Evolutionary conservation across 2,888 invertebrate genomes (phyloP), one percentile per base, ranked within the genome.

Genomic region (Dolichomitus sp.): DNA sequence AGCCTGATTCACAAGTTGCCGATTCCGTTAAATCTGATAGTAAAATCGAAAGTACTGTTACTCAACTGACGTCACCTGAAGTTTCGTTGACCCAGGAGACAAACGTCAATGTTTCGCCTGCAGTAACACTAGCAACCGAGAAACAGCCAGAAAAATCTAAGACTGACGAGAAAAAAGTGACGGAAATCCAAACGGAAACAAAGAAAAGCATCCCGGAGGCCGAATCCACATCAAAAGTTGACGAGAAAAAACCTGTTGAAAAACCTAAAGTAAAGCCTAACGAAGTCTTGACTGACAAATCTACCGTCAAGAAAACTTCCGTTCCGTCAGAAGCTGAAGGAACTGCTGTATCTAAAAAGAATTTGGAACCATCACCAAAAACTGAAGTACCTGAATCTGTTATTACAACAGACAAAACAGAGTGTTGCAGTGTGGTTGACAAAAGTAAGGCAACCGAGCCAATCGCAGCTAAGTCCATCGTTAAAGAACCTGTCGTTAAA

Each of bases 341-440:
- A 37, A 61, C 37, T 3, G 12, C 19, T 7, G 37, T 7, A 37
- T 17, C 42, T 4, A 65, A 65, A 42, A 12, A 23, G 2, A 65
- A 65, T n/a, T 1, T 27, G 27, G 45, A 65, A 45, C 65, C 65
- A 65, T 42, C 45, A 12, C 5, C 65, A 76, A 63, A 45, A 70
- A 89, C 65, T 12, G 78, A 91, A 90, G 66, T 87, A 88, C 59
- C 81, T 87, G 65, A 92, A 91, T 78, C 92, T 90, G 45, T 69
- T 6, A 3, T 9, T 45, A 65, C 61, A 23, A 6, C 45, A 23
- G 45, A 40, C 45, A 78, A 42, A 65, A 17, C 57, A 59, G 59
- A 23, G 4, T 27, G 17, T 40, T 19, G 1, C 42, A 65, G 42
- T 23, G 6, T 17, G 3, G n/a, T 27, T 14, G 65, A 65, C 6